Evolutionary conservation across 2,888 invertebrate genomes (phyloP), one percentile per base, ranked within the genome.

Genomic region (Ornithoptera alexandrae): DNA sequence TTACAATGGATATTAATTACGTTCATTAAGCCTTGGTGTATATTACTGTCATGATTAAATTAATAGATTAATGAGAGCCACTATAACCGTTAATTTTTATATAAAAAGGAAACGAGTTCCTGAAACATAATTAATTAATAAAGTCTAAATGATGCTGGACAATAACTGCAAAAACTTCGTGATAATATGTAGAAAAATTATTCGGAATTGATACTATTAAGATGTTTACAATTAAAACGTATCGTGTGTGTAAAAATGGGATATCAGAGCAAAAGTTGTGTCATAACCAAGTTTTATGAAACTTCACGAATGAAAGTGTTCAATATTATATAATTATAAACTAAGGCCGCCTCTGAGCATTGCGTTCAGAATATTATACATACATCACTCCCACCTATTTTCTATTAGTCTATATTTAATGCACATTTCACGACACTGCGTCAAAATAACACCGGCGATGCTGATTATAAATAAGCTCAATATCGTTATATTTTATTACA

Each of bases 321-420:
- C 36, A 69, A 72, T 70, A 80, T 77, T 79, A 62, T 46, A 12
- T 79, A 74, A 80, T 80, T 62, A 73, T 62, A 78, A 80, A 79
- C 76, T 72, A 73, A 81, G 87, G 86, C 79, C 89, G 80, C 83
- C 83, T 85, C 88, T 79, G 74, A 72, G 75, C 78, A 77, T 50
- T 78, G 77, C 79, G 82, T 84, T 83, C 80, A 82, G 80, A 80
- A 79, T 50, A 30, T 30, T 30, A 30, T 30, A 15, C 50, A 50
- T 17, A 50, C 82, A 84, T 80, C 78, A 85, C 89, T 84, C 88
- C 86, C 86, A 89, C 88, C 86, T 88, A 88, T 88, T 88, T 88
- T 86, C 80, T 83, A 84, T 78, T 74, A 73, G 74, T 80, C 84
- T 87, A 86, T 81, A 85, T 84, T 80, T 84, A 84, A 81, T 80